phyloP scores from a whole-genome alignment of 2,888 invertebrate species.

The Dasysyrphus tricinctus region DNA sequence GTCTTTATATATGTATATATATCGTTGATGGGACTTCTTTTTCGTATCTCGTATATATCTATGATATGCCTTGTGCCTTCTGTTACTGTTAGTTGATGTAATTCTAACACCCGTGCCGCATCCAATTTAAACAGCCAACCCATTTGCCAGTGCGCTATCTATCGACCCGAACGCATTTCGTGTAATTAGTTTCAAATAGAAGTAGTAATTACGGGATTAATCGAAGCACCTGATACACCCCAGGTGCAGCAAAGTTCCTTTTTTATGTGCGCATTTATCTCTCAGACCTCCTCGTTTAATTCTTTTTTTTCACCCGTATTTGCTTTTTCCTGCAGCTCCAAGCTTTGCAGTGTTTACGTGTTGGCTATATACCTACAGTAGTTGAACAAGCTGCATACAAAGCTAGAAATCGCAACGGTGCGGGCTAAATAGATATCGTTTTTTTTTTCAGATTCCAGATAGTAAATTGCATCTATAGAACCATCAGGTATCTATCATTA shows the following conservation, averaged over 20 bases:
- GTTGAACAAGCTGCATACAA: constrained; percentile 19
- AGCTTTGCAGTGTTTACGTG: constrained; percentile 44
- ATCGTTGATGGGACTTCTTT: constrained; percentile 39
- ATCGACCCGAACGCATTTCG: constrained; percentile 69
- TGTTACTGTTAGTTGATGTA: constrained; percentile 39
- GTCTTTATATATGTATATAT: not conserved
- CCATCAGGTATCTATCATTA: constrained; percentile 59
- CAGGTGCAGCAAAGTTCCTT: constrained; percentile 67
- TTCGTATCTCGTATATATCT: constrained; percentile 20
- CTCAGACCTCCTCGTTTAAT: constrained; percentile 9
- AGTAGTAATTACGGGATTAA: constrained; percentile 75
- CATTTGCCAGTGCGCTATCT: constrained; percentile 37
- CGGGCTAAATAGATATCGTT: constrained; percentile 34
- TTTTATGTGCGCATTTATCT: constrained; percentile 65
- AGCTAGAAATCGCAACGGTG: constrained; percentile 59
- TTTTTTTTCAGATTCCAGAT: constrained; percentile 43
- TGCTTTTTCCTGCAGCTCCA: constrained; percentile 55
- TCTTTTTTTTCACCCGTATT: constrained; percentile 16
- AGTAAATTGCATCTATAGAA: constrained; percentile 58
- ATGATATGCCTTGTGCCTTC: constrained; percentile 29
- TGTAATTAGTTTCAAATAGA: constrained; percentile 75
- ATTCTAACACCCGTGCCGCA: constrained; percentile 39
- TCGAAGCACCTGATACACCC: constrained; percentile 74
- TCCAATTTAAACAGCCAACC: constrained; percentile 38
- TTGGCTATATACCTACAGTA: not conserved